A percentile compares a stretch with the other conserved stretches of the same genome.
Evolutionary conservation across 92 coral and sea anemone genomes (phyloP).

Genomic region (Zoanthus gigantus): DNA sequence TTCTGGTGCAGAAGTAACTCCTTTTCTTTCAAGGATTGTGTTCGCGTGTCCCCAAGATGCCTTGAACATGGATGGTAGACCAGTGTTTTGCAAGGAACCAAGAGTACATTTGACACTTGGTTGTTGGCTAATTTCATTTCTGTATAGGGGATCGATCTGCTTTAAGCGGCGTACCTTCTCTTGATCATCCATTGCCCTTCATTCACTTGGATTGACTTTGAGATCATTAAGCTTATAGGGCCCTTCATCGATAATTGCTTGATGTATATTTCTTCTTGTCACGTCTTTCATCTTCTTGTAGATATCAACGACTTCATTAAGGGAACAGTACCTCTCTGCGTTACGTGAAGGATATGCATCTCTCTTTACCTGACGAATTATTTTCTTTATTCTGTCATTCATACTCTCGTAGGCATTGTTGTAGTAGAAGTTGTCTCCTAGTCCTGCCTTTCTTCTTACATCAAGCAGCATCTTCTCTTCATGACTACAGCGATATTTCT

Average conservation of each 20-base stretch:
- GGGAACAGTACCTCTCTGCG: constrained; percentile 5
- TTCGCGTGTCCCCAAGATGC: constrained; percentile 24
- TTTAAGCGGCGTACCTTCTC: constrained; percentile 17
- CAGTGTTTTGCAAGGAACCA: constrained; percentile 31
- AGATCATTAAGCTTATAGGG: constrained; percentile 30
- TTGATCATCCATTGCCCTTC: constrained; percentile 22
- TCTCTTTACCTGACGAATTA: not conserved
- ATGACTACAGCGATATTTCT: too few species aligned
- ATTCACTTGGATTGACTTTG: not conserved
- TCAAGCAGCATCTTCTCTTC: not conserved
- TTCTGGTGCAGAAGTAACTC: constrained; percentile 28
- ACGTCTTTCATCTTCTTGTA: not conserved
- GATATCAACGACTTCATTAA: constrained; percentile 2
- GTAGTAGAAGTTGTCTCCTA: too few species aligned
- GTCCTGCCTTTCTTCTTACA: not conserved
- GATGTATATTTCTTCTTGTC: constrained; percentile 3
- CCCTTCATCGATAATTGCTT: not conserved
- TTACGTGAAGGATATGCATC: constrained; percentile 6
- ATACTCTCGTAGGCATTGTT: not conserved
- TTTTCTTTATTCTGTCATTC: not conserved
- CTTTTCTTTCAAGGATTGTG: constrained; percentile 18
- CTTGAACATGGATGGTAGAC: constrained; percentile 25
- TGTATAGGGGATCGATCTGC: constrained; percentile 27
- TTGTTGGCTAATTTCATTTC: constrained; percentile 11
- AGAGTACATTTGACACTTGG: constrained; percentile 2